Conservation (phyloP, 2,888 invertebrate species). For the Drosophila putrida region DNA sequence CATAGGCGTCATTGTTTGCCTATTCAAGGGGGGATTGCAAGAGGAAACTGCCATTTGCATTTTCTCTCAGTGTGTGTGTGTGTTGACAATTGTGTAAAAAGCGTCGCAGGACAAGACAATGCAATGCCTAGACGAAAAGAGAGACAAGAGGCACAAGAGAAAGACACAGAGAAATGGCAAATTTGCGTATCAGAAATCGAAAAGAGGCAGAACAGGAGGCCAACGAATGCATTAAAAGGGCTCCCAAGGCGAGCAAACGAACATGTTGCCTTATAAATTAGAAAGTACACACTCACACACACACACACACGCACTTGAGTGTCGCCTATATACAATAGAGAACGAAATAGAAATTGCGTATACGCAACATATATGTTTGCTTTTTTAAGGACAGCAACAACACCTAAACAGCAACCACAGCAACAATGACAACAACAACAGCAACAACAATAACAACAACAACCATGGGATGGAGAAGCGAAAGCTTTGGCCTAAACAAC, state of each 20-base stretch:
- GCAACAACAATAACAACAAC: slow-evolving; percentile 8
- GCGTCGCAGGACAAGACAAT: slow-evolving; percentile 65
- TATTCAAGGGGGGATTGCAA: slow-evolving; percentile 39
- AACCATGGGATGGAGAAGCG: slow-evolving; percentile 41
- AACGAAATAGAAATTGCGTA: slow-evolving; percentile 73
- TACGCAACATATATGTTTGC: slow-evolving; percentile 40
- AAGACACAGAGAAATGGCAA: slow-evolving; percentile 37
- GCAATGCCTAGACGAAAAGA: slow-evolving; percentile 35
- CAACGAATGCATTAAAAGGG: slow-evolving; percentile 69
- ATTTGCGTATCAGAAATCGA: slow-evolving; percentile 72
- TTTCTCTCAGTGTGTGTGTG: slow-evolving; percentile 31
- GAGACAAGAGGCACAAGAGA: slow-evolving; percentile 3
- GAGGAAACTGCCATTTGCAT: slow-evolving; percentile 56
- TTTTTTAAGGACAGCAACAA: slow-evolving; percentile 48
- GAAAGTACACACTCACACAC: slow-evolving; percentile 50
- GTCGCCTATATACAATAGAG: slow-evolving; percentile 31
- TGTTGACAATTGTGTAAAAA: slow-evolving; percentile 77
- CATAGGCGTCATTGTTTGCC: slow-evolving; percentile 71
- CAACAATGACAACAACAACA: slow-evolving; percentile 11
- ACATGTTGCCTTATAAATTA: slow-evolving; percentile 77
- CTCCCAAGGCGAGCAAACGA: slow-evolving; percentile 62
- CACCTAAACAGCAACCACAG: slow-evolving; percentile 28
- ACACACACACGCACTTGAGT: slow-evolving; percentile 29
- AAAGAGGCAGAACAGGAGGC: slow-evolving; percentile 44
- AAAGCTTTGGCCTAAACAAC: slow-evolving; percentile 46